These are phyloP conservation scores for Scaptomyza reducta DNA, from an alignment of 2,888 invertebrate genomes.

Conservation along the genomic window DNA sequence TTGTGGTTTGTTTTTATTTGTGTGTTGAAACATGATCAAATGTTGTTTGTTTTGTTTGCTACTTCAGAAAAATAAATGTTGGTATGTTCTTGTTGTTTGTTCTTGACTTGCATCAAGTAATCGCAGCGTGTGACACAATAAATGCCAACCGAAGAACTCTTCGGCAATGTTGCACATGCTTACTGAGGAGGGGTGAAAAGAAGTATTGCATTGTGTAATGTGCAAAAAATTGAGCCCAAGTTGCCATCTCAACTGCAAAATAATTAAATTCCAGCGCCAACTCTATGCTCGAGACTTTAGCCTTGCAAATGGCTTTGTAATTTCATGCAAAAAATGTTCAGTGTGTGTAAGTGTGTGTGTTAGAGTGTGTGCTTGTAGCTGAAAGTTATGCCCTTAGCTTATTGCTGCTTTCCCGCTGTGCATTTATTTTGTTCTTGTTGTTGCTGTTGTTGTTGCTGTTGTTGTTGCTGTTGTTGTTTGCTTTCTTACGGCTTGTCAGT, in stretches of 20 bases:
- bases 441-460: slow-evolving; percentile 36
- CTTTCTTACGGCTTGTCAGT: slow-evolving; percentile 77
- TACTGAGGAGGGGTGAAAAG: neutral
- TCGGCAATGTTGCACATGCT: slow-evolving; percentile 48
- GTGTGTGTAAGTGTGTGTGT: slow-evolving; percentile 16
- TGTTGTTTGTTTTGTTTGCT: slow-evolving; percentile 10
- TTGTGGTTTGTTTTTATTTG: neutral
- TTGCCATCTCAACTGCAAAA: slow-evolving; percentile 65
- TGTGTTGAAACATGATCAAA: slow-evolving; percentile 11
- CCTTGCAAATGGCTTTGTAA: slow-evolving; percentile 56
- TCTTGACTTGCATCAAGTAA: slow-evolving; percentile 51
- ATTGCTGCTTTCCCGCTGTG: slow-evolving; percentile 74
- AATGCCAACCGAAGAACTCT: slow-evolving; percentile 58
- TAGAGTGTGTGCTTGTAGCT: slow-evolving; percentile 43
- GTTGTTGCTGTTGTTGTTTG: slow-evolving; percentile 50
- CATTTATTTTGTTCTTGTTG: too few species aligned
- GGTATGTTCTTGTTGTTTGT: neutral
- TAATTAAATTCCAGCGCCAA: slow-evolving; percentile 74
- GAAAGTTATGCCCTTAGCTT: slow-evolving; percentile 76
- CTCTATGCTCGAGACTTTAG: slow-evolving; percentile 61
- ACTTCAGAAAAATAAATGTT: slow-evolving; percentile 2
- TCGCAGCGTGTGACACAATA: slow-evolving; percentile 68
- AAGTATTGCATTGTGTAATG: slow-evolving; percentile 55
- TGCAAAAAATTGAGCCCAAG: slow-evolving; percentile 68
- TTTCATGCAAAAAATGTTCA: slow-evolving; percentile 63